phyloP scores from a whole-genome alignment of 2,888 invertebrate genomes.

The Diloba caeruleocephala region DNA sequence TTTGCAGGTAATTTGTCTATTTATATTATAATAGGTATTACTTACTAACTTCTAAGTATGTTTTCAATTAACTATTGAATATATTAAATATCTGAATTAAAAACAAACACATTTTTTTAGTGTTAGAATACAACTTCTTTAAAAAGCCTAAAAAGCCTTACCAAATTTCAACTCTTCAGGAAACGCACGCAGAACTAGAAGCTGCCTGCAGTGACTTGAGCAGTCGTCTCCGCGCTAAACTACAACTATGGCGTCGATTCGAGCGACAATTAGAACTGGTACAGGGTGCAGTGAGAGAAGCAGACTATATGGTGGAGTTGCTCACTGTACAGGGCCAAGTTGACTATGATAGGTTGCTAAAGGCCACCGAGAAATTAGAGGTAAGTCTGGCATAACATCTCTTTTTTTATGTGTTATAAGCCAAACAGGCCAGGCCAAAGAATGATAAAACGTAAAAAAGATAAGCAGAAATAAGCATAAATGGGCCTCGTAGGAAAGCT shows the following conservation, averaged over 20 bases:
- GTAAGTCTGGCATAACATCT: too few species aligned
- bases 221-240: slow-evolving; percentile 90
- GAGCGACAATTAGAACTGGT: slow-evolving; percentile 94
- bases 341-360: slow-evolving; percentile 94
- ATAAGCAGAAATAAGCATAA: too few species aligned
- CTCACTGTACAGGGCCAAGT: slow-evolving; percentile 95
- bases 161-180: slow-evolving; percentile 77
- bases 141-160: slow-evolving; percentile 1
- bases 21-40: too few species aligned
- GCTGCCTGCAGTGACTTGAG: slow-evolving; percentile 92
- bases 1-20: slow-evolving; percentile 75
- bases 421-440: too few species aligned
- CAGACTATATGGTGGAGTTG: slow-evolving; percentile 96
- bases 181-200: slow-evolving; percentile 92
- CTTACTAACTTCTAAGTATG: too few species aligned
- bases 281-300: slow-evolving; percentile 94
- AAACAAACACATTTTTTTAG: too few species aligned
- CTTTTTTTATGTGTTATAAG: too few species aligned
- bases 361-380: slow-evolving; percentile 95
- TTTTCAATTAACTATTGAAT: too few species aligned
- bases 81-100: too few species aligned
- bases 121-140: too few species aligned
- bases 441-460: too few species aligned
- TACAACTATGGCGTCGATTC: slow-evolving; percentile 93
- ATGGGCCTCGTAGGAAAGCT: too few species aligned